Conservation (phyloP, 2,113 vertebrate species). For the Paratilapia polleni region DNA sequence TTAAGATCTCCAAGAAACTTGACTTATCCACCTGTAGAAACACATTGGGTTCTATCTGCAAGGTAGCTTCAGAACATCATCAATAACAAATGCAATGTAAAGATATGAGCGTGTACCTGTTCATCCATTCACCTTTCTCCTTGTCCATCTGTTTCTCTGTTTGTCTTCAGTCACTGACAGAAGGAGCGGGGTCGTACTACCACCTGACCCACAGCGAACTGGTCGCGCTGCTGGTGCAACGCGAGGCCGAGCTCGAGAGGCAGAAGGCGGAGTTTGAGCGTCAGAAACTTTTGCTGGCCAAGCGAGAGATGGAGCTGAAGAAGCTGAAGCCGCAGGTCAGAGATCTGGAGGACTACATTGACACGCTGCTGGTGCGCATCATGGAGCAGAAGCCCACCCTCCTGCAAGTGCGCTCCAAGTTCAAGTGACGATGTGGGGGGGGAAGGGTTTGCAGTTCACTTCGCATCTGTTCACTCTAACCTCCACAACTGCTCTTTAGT, state of each 20-base stretch:
- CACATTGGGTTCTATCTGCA: neutral
- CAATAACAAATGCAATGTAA: neutral
- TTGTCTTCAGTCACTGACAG: slow-evolving; percentile 63
- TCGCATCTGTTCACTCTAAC: slow-evolving; percentile 55
- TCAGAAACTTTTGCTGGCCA: slow-evolving; percentile 85
- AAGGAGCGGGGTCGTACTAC: slow-evolving; percentile 90
- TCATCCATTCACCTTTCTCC: neutral
- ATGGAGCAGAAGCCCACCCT: slow-evolving; percentile 96
- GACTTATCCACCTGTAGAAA: neutral
- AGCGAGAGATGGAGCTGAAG: slow-evolving; percentile 89
- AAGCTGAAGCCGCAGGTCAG: slow-evolving; percentile 87
- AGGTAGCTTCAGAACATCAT: neutral
- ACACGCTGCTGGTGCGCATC: slow-evolving; percentile 95
- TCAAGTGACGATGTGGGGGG: slow-evolving; percentile 64
- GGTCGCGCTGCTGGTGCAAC: slow-evolving; percentile 89
- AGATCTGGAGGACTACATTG: slow-evolving; percentile 97
- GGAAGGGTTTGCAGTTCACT: slow-evolving; percentile 1
- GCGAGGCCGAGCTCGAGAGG: slow-evolving; percentile 82
- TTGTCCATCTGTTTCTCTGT: neutral
- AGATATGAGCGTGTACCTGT: neutral
- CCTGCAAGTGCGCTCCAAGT: slow-evolving; percentile 88
- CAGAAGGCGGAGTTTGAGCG: slow-evolving; percentile 85
- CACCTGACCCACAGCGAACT: slow-evolving; percentile 95
- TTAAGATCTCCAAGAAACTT: neutral
- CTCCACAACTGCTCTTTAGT: slow-evolving; percentile 73